phyloP scores from a whole-genome alignment of 2,888 invertebrate species.

The Cremastinae sp. region DNA sequence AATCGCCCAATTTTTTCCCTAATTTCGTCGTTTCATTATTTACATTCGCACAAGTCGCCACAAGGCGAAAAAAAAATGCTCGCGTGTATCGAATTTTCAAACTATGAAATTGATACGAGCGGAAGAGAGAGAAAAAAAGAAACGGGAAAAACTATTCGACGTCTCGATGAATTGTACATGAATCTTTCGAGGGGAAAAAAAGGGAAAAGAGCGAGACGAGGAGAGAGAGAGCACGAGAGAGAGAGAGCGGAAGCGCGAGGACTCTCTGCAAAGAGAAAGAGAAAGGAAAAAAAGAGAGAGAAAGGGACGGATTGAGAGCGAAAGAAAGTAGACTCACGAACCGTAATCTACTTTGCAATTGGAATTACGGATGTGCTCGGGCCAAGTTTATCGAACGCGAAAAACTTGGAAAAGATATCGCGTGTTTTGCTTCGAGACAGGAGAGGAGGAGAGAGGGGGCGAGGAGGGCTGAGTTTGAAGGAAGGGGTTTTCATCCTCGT shows the following conservation, averaged over 20 bases:
- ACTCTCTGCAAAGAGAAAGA: conserved; percentile 13
- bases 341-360: conserved; percentile 61
- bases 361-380: conserved; percentile 58
- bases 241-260: conserved; percentile 4
- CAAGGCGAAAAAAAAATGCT: conserved; percentile 49
- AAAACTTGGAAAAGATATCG: conserved; percentile 59
- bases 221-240: conserved; percentile 66
- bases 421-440: conserved; percentile 43
- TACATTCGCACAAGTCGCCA: conserved; percentile 23
- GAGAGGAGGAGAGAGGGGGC: background rate
- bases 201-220: conserved; percentile 49
- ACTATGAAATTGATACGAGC: conserved; percentile 42
- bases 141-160: conserved; percentile 51
- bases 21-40: conserved; percentile 32
- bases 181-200: conserved; percentile 19
- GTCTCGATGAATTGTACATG: conserved; percentile 60
- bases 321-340: conserved; percentile 55
- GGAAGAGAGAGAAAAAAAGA: conserved; percentile 22
- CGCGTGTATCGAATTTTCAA: conserved; percentile 60
- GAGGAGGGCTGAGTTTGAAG: background rate
- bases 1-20: conserved; percentile 12
- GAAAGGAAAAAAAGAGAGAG: conserved; percentile 5
- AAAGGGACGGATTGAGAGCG: conserved; percentile 29
- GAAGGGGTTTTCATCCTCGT: conserved; percentile 3
- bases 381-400: conserved; percentile 60